A percentile compares a stretch with the other conserved stretches of the same genome.
These are phyloP conservation scores for Burhinus oedicnemus DNA, from an alignment of 2,113 vertebrate species.

Conservation along the genomic window DNA sequence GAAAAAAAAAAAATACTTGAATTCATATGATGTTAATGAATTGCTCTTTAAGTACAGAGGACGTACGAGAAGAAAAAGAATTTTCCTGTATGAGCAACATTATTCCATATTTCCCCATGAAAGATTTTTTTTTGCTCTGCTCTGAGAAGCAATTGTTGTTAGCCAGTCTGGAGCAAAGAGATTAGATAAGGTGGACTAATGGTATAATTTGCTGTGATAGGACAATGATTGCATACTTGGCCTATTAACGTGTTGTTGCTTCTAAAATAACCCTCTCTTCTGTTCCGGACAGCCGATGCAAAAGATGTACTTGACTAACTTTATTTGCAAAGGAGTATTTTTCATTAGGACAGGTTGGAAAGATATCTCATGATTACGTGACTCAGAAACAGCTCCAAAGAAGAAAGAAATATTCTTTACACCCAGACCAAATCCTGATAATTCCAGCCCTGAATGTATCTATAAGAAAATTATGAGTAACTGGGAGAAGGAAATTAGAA, in stretches of 20 bases:
- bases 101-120: not conserved
- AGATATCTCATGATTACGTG: not conserved
- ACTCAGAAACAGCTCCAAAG: not conserved
- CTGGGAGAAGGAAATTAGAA: not conserved
- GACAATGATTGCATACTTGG: conserved; percentile 17
- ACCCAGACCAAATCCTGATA: not conserved
- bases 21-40: not conserved
- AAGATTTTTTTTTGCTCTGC: not conserved
- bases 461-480: not conserved
- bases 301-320: not conserved
- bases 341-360: not conserved
- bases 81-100: not conserved
- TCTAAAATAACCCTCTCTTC: conserved; percentile 7
- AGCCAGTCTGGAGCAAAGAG: conserved; percentile 10
- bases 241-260: conserved; percentile 12
- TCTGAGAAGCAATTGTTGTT: conserved; percentile 11
- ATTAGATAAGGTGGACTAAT: conserved; percentile 43
- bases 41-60: not conserved
- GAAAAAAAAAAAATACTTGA: not conserved
- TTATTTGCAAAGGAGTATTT: conserved; percentile 13
- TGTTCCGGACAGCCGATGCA: not conserved
- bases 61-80: not conserved
- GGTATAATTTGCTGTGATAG: conserved; percentile 31
- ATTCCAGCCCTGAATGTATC: not conserved
- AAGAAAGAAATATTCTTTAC: not conserved